Percentiles rank a stretch among this genome's conserved stretches.
phyloP scores from a whole-genome alignment of 1,140 invertebrate species.

The Drosophila lowei region DNA sequence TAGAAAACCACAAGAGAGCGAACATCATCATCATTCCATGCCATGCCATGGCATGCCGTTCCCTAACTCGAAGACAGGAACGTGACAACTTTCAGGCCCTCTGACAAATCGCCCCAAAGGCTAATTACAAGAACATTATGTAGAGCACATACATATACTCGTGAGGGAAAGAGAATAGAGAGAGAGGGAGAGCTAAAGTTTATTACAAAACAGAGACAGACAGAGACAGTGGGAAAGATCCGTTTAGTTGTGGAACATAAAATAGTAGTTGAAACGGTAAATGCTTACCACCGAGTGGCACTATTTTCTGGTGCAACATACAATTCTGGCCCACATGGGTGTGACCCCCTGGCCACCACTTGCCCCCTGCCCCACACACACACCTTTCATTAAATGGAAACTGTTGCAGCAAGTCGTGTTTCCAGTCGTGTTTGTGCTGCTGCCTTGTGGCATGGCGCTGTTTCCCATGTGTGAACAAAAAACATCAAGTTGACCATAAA shows the following conservation, averaged over 20 bases:
- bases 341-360: constrained; percentile 27
- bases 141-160: constrained; percentile 49
- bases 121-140: constrained; percentile 66
- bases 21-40: constrained; percentile 24
- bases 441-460: constrained; percentile 51
- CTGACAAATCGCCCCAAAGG: constrained; percentile 46
- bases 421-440: constrained; percentile 17
- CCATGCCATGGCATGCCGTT: neutral
- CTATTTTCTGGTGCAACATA: constrained; percentile 24
- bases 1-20: constrained; percentile 18
- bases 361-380: constrained; percentile 39
- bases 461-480: constrained; percentile 74
- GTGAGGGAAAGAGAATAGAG: too few relatives aligned
- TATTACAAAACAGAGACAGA: constrained; percentile 21
- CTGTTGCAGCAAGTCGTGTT: constrained; percentile 64
- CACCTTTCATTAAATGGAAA: constrained; percentile 71
- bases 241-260: constrained; percentile 44
- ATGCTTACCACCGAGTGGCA: constrained; percentile 10
- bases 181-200: too few relatives aligned
- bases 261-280: constrained; percentile 50
- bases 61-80: constrained; percentile 20
- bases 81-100: constrained; percentile 31
- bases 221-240: constrained; percentile 22
- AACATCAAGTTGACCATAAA: constrained; percentile 66
- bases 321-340: constrained; percentile 38